These are phyloP conservation scores for Cancer borealis DNA, from an alignment of 2,888 invertebrate species.

Conservation along the genomic window DNA sequence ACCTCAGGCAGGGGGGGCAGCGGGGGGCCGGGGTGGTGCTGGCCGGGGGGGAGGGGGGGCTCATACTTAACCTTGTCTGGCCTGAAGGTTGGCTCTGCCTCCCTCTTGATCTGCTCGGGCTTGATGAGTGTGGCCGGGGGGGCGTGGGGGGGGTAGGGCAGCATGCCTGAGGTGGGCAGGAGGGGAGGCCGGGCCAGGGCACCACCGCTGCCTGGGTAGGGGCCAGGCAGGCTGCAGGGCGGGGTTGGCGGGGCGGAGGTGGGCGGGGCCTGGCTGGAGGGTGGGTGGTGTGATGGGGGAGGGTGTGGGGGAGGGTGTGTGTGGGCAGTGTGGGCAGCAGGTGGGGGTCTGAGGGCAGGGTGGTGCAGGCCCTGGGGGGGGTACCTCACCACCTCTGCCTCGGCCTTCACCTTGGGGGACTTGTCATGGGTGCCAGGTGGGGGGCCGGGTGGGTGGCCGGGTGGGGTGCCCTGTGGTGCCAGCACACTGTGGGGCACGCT, in stretches of 20 bases:
- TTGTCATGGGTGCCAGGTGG: slow-evolving; percentile 60
- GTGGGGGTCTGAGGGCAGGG: slow-evolving; percentile 63
- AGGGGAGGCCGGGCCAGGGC: slow-evolving; percentile 29
- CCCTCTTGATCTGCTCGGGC: slow-evolving; percentile 67
- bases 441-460: background rate
- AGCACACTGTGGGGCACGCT: slow-evolving; percentile 68
- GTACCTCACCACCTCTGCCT: slow-evolving; percentile 63
- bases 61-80: slow-evolving; percentile 68
- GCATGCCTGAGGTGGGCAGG: slow-evolving; percentile 42
- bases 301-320: slow-evolving; percentile 44
- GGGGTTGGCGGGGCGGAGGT: slow-evolving; percentile 39
- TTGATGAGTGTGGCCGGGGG: slow-evolving; percentile 55
- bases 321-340: background rate
- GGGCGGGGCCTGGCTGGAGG: slow-evolving; percentile 58
- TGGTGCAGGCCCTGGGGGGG: slow-evolving; percentile 65
- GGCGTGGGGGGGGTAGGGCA: slow-evolving; percentile 17
- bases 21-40: background rate
- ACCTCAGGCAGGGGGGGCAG: slow-evolving; percentile 29
- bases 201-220: slow-evolving; percentile 17
- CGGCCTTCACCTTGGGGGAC: slow-evolving; percentile 66
- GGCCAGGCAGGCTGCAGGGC: slow-evolving; percentile 47
- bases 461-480: slow-evolving; percentile 41
- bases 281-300: background rate
- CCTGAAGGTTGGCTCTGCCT: slow-evolving; percentile 59
- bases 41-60: background rate